phyloP scores from a whole-genome alignment of 2,888 invertebrate species.

The Catocala fraxini region DNA sequence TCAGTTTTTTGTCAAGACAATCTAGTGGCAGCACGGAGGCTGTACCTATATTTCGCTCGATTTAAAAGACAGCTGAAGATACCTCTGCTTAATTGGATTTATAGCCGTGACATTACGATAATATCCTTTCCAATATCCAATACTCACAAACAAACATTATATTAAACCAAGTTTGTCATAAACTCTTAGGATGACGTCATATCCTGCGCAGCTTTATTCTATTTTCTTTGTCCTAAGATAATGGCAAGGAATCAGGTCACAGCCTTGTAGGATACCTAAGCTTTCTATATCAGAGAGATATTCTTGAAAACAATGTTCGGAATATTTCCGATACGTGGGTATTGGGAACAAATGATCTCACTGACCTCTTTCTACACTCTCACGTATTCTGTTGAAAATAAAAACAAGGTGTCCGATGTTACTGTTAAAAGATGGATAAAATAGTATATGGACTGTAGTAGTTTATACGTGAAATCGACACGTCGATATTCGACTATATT shows the following conservation, averaged over 20 bases:
- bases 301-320: conserved; percentile 6
- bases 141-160: neutral
- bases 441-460: too few species aligned
- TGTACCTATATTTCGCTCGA: too few species aligned
- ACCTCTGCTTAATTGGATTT: too few species aligned
- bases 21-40: too few species aligned
- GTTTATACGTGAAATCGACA: too few species aligned
- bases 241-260: conserved; percentile 40
- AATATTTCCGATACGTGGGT: conserved; percentile 10
- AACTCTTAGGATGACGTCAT: conserved; percentile 27
- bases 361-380: conserved; percentile 11
- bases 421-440: too few species aligned
- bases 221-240: conserved; percentile 47
- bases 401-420: too few species aligned
- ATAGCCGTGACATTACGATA: conserved; percentile 5
- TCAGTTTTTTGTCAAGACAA: too few species aligned
- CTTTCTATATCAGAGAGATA: conserved; percentile 9
- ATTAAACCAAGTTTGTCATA: conserved; percentile 10
- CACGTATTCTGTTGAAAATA: neutral
- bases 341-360: conserved; percentile 10
- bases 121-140: neutral
- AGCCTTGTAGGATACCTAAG: conserved; percentile 28
- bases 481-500: too few species aligned
- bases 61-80: too few species aligned
- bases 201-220: conserved; percentile 28